phyloP scores from a whole-genome alignment of 2,113 vertebrate species.

The Rhegmatorhina hoffmannsi region DNA sequence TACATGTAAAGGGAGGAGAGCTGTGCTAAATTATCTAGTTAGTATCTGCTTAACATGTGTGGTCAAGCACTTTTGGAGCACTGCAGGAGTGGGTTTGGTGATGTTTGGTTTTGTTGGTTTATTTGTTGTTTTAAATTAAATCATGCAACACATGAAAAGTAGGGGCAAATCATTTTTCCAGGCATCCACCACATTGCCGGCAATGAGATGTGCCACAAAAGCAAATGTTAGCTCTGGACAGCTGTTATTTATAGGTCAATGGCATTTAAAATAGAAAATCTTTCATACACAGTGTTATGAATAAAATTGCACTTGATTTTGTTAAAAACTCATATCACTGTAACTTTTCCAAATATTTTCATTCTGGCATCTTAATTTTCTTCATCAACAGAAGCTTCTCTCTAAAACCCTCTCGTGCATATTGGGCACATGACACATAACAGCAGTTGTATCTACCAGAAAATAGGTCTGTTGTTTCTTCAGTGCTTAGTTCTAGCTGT shows the following conservation, averaged over 20 bases:
- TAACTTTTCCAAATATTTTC: constrained; percentile 64
- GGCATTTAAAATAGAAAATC: constrained; percentile 80
- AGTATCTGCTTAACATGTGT: not conserved
- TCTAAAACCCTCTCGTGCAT: not conserved
- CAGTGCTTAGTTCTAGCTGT: constrained; percentile 38
- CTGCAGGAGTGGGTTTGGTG: not conserved
- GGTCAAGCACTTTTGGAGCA: constrained; percentile 36
- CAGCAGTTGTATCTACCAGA: constrained; percentile 34
- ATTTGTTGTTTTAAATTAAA: not conserved
- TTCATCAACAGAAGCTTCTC: constrained; percentile 40
- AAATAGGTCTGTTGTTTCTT: constrained; percentile 52
- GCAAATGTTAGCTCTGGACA: constrained; percentile 58
- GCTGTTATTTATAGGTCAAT: constrained; percentile 71
- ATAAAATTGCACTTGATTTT: constrained; percentile 84
- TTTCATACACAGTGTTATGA: constrained; percentile 80
- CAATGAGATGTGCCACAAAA: constrained; percentile 79
- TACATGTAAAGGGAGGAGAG: not conserved
- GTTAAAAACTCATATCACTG: constrained; percentile 69
- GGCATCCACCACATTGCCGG: constrained; percentile 79
- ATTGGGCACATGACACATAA: not conserved
- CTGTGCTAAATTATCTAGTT: not conserved
- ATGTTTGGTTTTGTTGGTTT: not conserved
- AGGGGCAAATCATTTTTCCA: constrained; percentile 60
- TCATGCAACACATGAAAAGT: constrained; percentile 25
- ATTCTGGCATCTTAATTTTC: constrained; percentile 34